Evolutionary conservation across 2,797 vertebrate genomes (phyloP), one percentile per base, ranked within the genome.

Genomic region (Ctenosaura bakeri): DNA sequence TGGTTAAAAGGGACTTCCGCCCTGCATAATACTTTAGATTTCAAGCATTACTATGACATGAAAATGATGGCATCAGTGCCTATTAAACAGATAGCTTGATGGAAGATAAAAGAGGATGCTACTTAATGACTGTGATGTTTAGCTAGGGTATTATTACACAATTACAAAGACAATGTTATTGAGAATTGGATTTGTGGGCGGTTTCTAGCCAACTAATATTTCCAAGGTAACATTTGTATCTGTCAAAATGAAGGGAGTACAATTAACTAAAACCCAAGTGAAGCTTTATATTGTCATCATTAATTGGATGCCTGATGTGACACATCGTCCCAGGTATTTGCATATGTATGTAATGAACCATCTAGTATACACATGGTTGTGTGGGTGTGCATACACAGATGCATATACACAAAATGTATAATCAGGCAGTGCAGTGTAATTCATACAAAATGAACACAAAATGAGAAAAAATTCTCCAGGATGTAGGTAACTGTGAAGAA

Each of bases 301-400:
- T 88, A 95, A 93, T 87, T 52, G 88, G 92, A 92, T 92, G 90
- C 91, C 56, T 91, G 59, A 86, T 84, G 77, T 56, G 90, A 93
- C 54, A 92, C 56, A 94, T 76, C 90, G 92, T 0, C 6, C 12
- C 38, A 59, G 52, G 29, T 32, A 59, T 42, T 20, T 26, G 73
- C 35, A 16, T 50, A 29, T 10, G 29, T 29, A 69, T 69, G 29
- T 32, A 69, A 69, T 32, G 66, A 29, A 69, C 29, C 29, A 69
- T 16, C 66, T 32, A 69, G 4, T 69, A 26, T 32, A 69, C 66
- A 62, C 59, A 62, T 18, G 20, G 20, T 4, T 62, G 59, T 62
- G 59, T 62, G 59, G 18, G 59, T 62, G 59, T 4, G 59, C 5
- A 20, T 62, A 52, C 52, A 62, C 56, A 59, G 22, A 62, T 62